These are phyloP conservation scores for Tyrannus savana DNA, from an alignment of 2,113 vertebrate species.

Conservation along the genomic window DNA sequence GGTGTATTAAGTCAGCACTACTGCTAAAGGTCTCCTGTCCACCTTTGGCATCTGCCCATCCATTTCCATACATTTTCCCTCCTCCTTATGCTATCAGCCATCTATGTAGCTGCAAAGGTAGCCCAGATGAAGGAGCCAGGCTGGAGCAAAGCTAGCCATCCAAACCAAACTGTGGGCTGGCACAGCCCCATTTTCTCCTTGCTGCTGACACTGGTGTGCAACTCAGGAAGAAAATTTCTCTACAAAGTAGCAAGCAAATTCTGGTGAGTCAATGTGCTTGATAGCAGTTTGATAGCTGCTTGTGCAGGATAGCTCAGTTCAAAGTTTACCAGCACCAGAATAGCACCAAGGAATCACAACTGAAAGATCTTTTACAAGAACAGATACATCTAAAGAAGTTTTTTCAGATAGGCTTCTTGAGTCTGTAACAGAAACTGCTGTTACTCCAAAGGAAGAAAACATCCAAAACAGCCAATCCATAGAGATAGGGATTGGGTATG, in stretches of 20 bases:
- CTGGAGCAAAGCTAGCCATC: neutral
- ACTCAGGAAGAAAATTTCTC: neutral
- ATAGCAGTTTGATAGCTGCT: too few species aligned
- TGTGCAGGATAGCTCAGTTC: neutral
- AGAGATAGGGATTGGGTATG: neutral
- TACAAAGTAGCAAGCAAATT: neutral
- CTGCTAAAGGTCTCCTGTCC: neutral
- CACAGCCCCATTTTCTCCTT: neutral
- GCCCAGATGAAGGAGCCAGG: neutral
- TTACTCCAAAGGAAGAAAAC: neutral
- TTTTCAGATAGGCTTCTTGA: neutral
- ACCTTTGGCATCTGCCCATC: neutral
- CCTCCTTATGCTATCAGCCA: neutral
- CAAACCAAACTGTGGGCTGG: neutral
- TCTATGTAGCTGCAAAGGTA: neutral
- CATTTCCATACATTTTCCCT: neutral
- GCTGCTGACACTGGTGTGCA: neutral
- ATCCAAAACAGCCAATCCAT: neutral
- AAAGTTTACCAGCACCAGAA: neutral
- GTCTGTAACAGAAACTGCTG: neutral
- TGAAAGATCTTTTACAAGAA: neutral
- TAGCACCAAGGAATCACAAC: neutral
- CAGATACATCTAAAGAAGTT: neutral
- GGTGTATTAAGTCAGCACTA: neutral
- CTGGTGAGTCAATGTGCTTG: neutral